A percentile compares a stretch with the other conserved stretches of the same genome.
These are phyloP conservation scores for Falco columbarius DNA, from an alignment of 2,797 vertebrate genomes.

Conservation along the genomic window DNA sequence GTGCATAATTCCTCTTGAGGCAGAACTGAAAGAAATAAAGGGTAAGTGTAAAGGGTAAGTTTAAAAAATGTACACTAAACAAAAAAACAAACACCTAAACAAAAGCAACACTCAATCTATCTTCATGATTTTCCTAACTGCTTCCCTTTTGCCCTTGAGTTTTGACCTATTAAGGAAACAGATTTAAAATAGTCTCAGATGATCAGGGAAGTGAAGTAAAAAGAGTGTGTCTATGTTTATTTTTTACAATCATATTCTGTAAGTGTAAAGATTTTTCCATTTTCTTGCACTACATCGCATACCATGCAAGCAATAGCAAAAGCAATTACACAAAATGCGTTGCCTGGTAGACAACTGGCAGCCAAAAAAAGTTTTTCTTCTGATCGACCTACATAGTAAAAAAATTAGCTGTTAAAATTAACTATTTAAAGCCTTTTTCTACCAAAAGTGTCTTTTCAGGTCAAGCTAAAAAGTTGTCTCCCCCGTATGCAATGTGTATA, in stretches of 20 bases:
- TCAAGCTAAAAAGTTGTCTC: not conserved
- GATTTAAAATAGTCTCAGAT: not conserved
- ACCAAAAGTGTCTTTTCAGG: not conserved
- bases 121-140: not conserved
- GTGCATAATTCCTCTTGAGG: conserved; percentile 75
- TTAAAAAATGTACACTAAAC: not conserved
- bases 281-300: not conserved
- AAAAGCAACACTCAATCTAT: not conserved
- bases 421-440: not conserved
- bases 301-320: not conserved
- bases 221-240: not conserved
- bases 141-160: not conserved
- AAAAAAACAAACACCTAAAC: not conserved
- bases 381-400: not conserved
- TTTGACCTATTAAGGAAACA: not conserved
- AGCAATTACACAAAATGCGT: not conserved
- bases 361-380: not conserved
- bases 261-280: not conserved
- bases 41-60: not conserved
- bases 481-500: not conserved
- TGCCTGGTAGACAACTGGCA: not conserved
- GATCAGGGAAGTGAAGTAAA: not conserved
- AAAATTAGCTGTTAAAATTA: not conserved
- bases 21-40: conserved; percentile 60
- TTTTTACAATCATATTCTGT: not conserved